Base-by-base conservation (phyloP, 2,113 vertebrate species). In the Synchiropus splendidus region DNA sequence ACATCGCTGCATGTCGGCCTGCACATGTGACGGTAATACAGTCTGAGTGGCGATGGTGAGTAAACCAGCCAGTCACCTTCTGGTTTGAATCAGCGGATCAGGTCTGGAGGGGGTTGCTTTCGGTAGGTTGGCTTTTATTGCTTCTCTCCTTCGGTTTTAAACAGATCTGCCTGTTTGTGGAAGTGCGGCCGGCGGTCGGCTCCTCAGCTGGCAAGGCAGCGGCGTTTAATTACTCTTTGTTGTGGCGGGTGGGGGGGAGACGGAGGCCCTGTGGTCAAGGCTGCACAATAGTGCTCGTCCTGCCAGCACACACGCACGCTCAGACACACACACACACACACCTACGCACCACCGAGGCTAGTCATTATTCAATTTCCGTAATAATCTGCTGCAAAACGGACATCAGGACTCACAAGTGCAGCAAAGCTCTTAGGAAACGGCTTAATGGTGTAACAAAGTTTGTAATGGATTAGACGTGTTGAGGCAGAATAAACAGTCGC, bases 101-200 rank as follows among this genome's bases (percentile, higher is more conserved):
- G 66, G 59, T 60, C 49, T 18, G 48, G 48, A 60, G 79, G 68
- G 64, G 70, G 51, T 68, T 54, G 34, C 70, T 51, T 70, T 70
- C 33, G 34, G 61, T 71, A 77, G 79, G 75, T 74, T 79, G 60
- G 56, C 70, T 81, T 83, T 81, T 82, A 81, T 83, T 81, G 79
- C 80, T 72, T 80, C 82, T 82, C 75, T 69, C 65, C 79, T 80
- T 78, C 68, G 77, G 77, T 80, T 85, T 82, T 84, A 79, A 83
- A 83, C 80, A 77, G 78, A 83, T 83, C 81, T 84, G 82, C 82
- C 80, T 86, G 85, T 87, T 87, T 87, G 83, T 87, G 84, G 84
- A 87, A 83, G 82, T 84, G 82, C 73, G 84, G 84, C 85, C 64
- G 74, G 84, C 64, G 85, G 85, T 87, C 33, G 80, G 67, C 76